A percentile compares a stretch with the other conserved stretches of the same genome.
Conservation (phyloP, 1,140 invertebrate genomes). For the Caerostris darwini region DNA sequence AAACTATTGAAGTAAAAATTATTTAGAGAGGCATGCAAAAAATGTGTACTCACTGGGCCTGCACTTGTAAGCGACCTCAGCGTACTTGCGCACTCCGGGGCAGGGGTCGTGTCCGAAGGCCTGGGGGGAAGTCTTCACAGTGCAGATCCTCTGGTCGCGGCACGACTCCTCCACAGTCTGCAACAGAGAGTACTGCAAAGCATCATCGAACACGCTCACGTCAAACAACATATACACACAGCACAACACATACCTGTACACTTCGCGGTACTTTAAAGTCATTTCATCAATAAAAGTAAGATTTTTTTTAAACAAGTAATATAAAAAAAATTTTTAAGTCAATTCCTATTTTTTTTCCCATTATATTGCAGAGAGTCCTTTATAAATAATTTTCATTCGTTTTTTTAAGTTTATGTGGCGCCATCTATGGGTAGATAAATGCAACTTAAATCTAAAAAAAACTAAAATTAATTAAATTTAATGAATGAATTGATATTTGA, state of each 20-base stretch:
- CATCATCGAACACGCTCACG: constrained; percentile 54
- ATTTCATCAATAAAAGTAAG: neutral
- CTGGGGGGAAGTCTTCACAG: constrained; percentile 90
- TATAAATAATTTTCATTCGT: no score
- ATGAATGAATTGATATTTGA: no score
- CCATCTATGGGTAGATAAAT: no score
- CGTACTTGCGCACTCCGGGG: constrained; percentile 91
- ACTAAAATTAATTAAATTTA: no score
- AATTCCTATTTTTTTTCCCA: no score
- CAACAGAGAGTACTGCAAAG: constrained; percentile 91
- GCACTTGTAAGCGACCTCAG: constrained; percentile 96
- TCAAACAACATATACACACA: neutral
- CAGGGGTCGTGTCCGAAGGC: constrained; percentile 92
- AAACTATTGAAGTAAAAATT: neutral
- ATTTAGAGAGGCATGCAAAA: neutral
- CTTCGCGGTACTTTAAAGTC: neutral
- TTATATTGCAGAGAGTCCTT: no score
- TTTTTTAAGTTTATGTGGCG: no score
- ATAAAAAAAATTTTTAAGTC: no score
- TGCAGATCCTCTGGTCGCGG: constrained; percentile 93
- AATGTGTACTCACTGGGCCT: constrained; percentile 91
- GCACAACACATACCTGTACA: neutral
- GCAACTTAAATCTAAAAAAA: no score
- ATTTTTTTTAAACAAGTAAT: neutral
- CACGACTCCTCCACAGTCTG: constrained; percentile 95